These are phyloP conservation scores for Pharmacophagus antenor DNA, from an alignment of 2,888 invertebrate species.

Conservation along the genomic window DNA sequence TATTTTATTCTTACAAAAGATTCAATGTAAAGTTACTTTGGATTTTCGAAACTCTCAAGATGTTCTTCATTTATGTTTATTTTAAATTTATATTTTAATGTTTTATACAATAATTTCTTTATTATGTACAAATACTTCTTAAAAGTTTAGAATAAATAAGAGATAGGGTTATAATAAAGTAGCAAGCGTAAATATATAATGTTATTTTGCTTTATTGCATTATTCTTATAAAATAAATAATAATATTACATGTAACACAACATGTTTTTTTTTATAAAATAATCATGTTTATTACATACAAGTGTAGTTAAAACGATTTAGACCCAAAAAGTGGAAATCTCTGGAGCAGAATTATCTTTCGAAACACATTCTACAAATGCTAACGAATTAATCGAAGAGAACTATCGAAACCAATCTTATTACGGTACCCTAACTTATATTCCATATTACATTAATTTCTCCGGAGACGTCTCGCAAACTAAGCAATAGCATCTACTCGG, in stretches of 20 bases:
- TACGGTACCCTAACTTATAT: conserved; percentile 56
- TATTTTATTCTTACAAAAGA: conserved; percentile 68
- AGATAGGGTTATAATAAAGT: no score
- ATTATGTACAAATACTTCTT: background rate
- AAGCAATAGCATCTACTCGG: conserved; percentile 71
- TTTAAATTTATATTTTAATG: background rate
- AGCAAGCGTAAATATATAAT: no score
- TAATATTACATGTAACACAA: no score
- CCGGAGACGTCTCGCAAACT: conserved; percentile 73
- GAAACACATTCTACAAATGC: conserved; percentile 47
- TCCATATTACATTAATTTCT: conserved; percentile 77
- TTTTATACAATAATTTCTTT: conserved; percentile 29
- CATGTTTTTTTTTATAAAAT: no score
- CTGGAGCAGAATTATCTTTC: conserved; percentile 20
- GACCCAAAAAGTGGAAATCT: background rate
- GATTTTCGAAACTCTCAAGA: conserved; percentile 36
- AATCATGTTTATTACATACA: no score
- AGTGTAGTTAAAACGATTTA: no score
- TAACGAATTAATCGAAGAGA: conserved; percentile 52
- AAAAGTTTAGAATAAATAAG: no score
- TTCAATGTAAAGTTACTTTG: conserved; percentile 71
- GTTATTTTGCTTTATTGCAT: no score
- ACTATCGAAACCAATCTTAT: conserved; percentile 30
- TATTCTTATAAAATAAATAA: no score
- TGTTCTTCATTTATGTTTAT: background rate